A percentile compares a stretch with the other conserved stretches of the same genome.
phyloP scores from a whole-genome alignment of 2,797 vertebrate genomes.

The Cetoscarus ocellatus region DNA sequence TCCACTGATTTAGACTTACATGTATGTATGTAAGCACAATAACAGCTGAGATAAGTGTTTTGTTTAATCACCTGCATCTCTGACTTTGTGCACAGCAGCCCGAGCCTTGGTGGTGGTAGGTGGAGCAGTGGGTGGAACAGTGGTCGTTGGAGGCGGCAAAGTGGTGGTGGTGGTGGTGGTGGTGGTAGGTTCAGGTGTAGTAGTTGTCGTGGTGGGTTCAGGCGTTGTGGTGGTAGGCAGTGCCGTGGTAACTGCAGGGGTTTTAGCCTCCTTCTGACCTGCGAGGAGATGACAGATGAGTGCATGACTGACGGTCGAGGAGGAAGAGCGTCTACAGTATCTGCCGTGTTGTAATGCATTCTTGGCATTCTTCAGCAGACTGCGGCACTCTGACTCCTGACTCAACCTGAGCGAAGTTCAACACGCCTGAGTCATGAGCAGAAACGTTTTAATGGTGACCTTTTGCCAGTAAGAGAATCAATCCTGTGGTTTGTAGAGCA shows the following conservation, averaged over 20 bases:
- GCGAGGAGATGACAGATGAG: conserved; percentile 51
- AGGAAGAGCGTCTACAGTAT: conserved; percentile 63
- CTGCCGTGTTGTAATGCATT: conserved; percentile 72
- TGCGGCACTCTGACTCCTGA: conserved; percentile 30
- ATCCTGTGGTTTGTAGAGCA: conserved; percentile 16
- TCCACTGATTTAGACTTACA: conserved; percentile 31
- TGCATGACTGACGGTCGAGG: conserved; percentile 30
- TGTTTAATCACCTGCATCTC: conserved; percentile 87
- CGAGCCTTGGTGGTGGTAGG: conserved; percentile 78
- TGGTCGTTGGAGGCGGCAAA: conserved; percentile 59
- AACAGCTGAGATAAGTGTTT: not conserved
- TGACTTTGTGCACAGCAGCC: conserved; percentile 80
- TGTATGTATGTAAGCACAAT: conserved; percentile 15
- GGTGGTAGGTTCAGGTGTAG: conserved; percentile 60
- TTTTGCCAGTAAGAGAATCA: conserved; percentile 6
- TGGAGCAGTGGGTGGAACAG: conserved; percentile 37
- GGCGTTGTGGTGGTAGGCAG: conserved; percentile 55
- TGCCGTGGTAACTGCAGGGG: conserved; percentile 38
- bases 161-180: conserved; percentile 57
- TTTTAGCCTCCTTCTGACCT: conserved; percentile 81
- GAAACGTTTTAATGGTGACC: conserved; percentile 13
- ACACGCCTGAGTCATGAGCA: conserved; percentile 30
- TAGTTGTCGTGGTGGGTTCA: conserved; percentile 47
- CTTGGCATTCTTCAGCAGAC: conserved; percentile 65
- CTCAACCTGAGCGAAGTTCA: conserved; percentile 51